A percentile compares a stretch with the other conserved stretches of the same genome.
These are phyloP conservation scores for Actias luna DNA, from an alignment of 2,888 invertebrate genomes.

Conservation along the genomic window DNA sequence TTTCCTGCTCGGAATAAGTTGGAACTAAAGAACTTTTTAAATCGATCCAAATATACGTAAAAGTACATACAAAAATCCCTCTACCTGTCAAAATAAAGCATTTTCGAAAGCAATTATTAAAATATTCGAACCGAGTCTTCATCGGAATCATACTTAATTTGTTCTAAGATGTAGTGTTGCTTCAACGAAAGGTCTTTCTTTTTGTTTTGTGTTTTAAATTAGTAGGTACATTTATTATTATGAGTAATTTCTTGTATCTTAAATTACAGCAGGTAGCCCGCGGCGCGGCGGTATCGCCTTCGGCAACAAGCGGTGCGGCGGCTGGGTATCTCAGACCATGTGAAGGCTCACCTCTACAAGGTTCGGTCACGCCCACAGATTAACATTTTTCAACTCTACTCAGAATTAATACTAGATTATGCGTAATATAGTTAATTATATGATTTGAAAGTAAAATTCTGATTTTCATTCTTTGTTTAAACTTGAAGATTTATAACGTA, in stretches of 20 bases:
- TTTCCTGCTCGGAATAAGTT: background rate
- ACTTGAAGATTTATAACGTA: background rate
- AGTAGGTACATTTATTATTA: conserved; percentile 77
- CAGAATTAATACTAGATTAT: conserved; percentile 67
- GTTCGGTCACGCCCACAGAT: conserved; percentile 72
- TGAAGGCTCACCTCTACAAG: conserved; percentile 62
- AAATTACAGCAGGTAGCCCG: conserved; percentile 80
- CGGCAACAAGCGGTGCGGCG: conserved; percentile 54
- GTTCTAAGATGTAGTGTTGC: conserved; percentile 20
- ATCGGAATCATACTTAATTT: conserved; percentile 18
- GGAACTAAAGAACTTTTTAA: background rate
- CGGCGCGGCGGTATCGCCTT: conserved; percentile 63
- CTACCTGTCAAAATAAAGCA: background rate
- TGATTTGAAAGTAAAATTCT: conserved; percentile 62
- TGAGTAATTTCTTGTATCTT: conserved; percentile 75
- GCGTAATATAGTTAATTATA: conserved; percentile 71
- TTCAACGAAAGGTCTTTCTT: conserved; percentile 54
- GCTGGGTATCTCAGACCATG: conserved; percentile 38
- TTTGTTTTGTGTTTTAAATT: conserved; percentile 65
- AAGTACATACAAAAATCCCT: background rate
- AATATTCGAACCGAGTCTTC: conserved; percentile 11
- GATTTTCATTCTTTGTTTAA: conserved; percentile 53
- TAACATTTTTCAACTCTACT: conserved; percentile 75
- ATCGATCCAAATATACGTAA: background rate
- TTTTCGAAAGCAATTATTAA: conserved; percentile 6